Base-by-base conservation (phyloP, 2,113 vertebrate species). In the Crotophaga sulcirostris region DNA sequence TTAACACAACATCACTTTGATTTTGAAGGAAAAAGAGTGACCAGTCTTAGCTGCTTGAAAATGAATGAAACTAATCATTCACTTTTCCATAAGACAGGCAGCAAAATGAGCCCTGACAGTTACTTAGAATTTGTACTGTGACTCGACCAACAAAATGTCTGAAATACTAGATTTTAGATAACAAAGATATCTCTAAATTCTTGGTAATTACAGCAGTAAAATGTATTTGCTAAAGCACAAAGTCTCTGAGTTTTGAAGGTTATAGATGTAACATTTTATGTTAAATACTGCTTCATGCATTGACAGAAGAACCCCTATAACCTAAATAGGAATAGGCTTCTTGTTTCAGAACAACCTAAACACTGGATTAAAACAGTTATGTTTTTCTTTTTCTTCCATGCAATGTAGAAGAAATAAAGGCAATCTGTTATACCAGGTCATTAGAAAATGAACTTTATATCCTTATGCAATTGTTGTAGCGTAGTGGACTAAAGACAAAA, bases 381-480 rank as follows among this genome's bases (percentile, higher is more conserved):
- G 16, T 40, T 11, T 36, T 55, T 19, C 36, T 11, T 33, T 55
- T 45, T 45, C 7, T 67, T 70, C 33, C 3, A 33, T 63, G 16
- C 1, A 23, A 31, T 59, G 4, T 67, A 36, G 59, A 89, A 47
- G 29, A 63, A 2, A 2, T 49, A 28, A 16, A 66, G 10, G 10
- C 51, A 66, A 21, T 59, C 80, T 55, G 9, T 59, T 74, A 45
- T 38, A 33, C 7, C 0, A 2, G 33, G 15, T 56, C 18, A 56
- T 24, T 82, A 52, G 16, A 82, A 89, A 76, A 89, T 47, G 2
- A 60, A 38, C 23, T 63, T 84, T 42, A 25, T 60, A 17, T 68
- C n/a, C 23, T 56, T 91, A 10, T 73, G 58, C 83, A 34, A 36
- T 76, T 5, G 1, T 24, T 0, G 0, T n/a, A 79, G 62, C 23